Percentiles rank a stretch among this genome's conserved stretches.
Evolutionary conservation across 2,113 vertebrate species (phyloP).

Genomic region (Alligator mississippiensis): DNA sequence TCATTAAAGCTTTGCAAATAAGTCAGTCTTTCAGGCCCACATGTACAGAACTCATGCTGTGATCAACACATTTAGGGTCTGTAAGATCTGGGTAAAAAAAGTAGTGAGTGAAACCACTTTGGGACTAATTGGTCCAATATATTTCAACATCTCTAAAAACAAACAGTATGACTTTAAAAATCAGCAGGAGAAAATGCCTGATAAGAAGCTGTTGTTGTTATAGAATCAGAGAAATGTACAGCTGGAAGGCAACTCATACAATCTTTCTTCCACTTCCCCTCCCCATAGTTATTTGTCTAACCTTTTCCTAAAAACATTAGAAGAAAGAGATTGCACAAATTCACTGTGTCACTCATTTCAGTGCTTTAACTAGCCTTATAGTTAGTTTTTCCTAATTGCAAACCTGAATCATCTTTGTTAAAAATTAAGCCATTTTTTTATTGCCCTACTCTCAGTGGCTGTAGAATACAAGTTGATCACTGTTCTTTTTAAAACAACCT

Average conservation of each 20-base stretch:
- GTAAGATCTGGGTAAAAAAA: neutral
- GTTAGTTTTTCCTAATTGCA: too few relatives aligned
- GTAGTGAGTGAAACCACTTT: rapidly evolving
- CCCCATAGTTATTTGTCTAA: neutral
- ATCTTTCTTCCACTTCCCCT: neutral
- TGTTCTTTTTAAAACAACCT: too few relatives aligned
- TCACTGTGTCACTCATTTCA: too few relatives aligned
- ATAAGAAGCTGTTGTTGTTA: neutral
- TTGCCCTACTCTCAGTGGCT: too few relatives aligned
- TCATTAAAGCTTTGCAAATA: neutral
- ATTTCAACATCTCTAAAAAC: neutral
- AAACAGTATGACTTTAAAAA: neutral
- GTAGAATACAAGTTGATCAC: too few relatives aligned
- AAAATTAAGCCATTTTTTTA: too few relatives aligned
- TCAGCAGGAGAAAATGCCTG: neutral
- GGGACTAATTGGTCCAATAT: neutral
- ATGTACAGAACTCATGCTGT: neutral
- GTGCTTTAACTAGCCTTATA: too few relatives aligned
- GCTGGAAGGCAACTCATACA: neutral
- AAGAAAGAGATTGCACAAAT: too few relatives aligned
- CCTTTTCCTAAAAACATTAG: neutral
- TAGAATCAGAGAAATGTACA: neutral
- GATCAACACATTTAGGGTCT: neutral
- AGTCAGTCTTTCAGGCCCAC: neutral
- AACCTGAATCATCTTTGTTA: too few relatives aligned